These are phyloP conservation scores for Meghimatium bilineatum DNA, from an alignment of 2,888 invertebrate genomes.

Conservation along the genomic window DNA sequence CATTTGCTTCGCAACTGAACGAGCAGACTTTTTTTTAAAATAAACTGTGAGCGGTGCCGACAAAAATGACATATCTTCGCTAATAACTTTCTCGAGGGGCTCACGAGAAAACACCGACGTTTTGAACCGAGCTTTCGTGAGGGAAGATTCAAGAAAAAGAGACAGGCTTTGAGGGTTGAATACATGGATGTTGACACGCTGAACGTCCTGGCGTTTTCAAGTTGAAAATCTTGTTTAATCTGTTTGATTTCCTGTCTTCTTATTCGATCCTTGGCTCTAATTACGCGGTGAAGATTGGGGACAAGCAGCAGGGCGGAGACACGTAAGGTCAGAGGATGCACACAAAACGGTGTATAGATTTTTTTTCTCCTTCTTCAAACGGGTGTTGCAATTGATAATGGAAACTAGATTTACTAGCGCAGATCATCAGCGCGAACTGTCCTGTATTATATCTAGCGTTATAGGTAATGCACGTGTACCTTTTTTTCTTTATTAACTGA, in stretches of 20 bases:
- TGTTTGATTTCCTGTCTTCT: slow-evolving; percentile 47
- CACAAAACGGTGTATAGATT: too few relatives aligned
- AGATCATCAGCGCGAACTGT: too few relatives aligned
- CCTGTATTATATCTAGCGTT: too few relatives aligned
- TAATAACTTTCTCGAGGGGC: slow-evolving; percentile 43
- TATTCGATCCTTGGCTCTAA: slow-evolving; percentile 15
- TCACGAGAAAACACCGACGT: slow-evolving; percentile 32
- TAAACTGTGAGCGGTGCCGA: slow-evolving; percentile 8
- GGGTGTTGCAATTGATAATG: too few relatives aligned
- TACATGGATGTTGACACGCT: slow-evolving; percentile 14
- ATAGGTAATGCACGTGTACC: too few relatives aligned
- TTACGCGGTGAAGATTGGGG: slow-evolving; percentile 20
- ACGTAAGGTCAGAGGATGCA: background rate
- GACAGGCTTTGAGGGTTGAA: slow-evolving; percentile 12
- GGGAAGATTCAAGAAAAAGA: slow-evolving; percentile 10
- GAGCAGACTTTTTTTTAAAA: background rate
- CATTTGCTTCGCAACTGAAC: background rate
- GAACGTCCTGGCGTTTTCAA: slow-evolving; percentile 26
- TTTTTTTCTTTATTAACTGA: too few relatives aligned
- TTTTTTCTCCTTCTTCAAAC: too few relatives aligned
- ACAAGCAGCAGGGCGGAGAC: slow-evolving; percentile 12
- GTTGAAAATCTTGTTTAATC: slow-evolving; percentile 44
- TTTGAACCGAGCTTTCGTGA: background rate
- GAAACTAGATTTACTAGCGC: background rate
- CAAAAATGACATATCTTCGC: slow-evolving; percentile 21